A percentile compares a stretch with the other conserved stretches of the same genome.
phyloP scores from a whole-genome alignment of 2,113 vertebrate species.

The Nipponia nippon region DNA sequence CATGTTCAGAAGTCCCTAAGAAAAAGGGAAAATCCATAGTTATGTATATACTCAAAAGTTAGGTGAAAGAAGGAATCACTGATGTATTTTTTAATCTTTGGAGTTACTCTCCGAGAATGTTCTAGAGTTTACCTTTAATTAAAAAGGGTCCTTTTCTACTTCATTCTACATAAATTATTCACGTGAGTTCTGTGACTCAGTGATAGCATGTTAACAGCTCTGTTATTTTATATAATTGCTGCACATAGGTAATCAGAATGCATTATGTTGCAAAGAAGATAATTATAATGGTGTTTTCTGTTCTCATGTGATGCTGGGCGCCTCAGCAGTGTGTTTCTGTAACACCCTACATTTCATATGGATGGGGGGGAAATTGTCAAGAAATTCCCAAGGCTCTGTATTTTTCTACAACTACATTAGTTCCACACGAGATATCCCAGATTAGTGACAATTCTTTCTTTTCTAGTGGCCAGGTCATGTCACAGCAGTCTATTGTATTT shows the following conservation, averaged over 20 bases:
- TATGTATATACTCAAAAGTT: neutral
- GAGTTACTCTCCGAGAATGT: neutral
- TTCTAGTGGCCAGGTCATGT: neutral
- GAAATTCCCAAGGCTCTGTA: neutral
- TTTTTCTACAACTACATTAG: neutral
- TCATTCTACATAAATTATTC: conserved; percentile 26
- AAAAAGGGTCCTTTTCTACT: neutral
- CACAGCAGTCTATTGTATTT: neutral
- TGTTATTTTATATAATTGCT: conserved; percentile 54
- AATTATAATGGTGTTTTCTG: conserved; percentile 18
- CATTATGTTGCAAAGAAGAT: conserved; percentile 45
- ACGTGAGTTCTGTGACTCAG: conserved; percentile 4
- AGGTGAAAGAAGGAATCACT: neutral
- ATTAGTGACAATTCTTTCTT: neutral
- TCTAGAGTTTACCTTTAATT: neutral
- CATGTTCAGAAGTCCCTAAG: neutral
- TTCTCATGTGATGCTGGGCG: conserved; percentile 4
- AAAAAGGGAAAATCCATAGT: neutral
- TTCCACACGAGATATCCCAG: neutral
- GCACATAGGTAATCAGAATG: conserved; percentile 52
- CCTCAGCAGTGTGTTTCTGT: neutral
- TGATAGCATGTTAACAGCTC: conserved; percentile 2
- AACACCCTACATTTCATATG: neutral
- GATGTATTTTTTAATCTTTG: neutral
- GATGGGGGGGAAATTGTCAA: neutral